phyloP scores from a whole-genome alignment of 2,888 invertebrate species.

The Strigamia maritima region DNA sequence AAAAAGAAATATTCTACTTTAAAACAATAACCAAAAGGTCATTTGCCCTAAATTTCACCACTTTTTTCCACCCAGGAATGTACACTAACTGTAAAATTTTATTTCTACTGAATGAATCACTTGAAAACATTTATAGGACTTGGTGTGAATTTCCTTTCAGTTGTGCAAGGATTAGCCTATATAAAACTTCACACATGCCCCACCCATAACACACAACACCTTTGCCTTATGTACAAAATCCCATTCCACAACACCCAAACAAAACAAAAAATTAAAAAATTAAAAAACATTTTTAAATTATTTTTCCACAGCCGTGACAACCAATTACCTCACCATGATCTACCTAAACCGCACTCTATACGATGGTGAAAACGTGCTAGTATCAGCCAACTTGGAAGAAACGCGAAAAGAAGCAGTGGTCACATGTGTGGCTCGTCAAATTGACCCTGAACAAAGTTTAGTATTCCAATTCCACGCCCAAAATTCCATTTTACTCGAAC shows the following conservation, averaged over 20 bases:
- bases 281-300: not conserved
- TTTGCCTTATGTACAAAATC: not conserved
- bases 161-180: not conserved
- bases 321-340: not conserved
- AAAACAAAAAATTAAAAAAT: not conserved
- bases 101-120: not conserved
- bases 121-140: not conserved
- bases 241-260: no score
- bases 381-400: not conserved
- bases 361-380: not conserved
- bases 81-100: not conserved
- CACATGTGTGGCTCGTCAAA: not conserved
- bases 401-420: not conserved
- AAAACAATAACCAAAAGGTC: not conserved
- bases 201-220: not conserved
- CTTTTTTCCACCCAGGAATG: not conserved
- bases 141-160: not conserved
- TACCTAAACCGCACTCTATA: not conserved
- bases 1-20: not conserved
- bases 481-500: not conserved
- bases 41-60: not conserved
- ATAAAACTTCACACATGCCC: not conserved
- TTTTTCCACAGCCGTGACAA: not conserved
- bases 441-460: not conserved
- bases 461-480: not conserved